Percentiles rank a stretch among this genome's conserved stretches.
phyloP scores from a whole-genome alignment of 2,888 invertebrate genomes.

The Lacanobia oleracea region DNA sequence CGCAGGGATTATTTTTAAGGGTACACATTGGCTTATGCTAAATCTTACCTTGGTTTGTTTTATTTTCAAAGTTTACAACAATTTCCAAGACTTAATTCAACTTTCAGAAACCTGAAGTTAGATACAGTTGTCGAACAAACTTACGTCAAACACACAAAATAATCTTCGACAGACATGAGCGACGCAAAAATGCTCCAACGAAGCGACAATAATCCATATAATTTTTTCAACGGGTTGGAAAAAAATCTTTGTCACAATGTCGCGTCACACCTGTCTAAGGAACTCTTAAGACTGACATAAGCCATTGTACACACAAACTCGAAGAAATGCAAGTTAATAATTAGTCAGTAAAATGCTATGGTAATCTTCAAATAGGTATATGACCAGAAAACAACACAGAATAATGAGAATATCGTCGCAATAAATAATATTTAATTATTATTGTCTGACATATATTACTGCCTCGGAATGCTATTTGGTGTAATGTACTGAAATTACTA shows the following conservation, averaged over 20 bases:
- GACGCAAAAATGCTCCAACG: not conserved
- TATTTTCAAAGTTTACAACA: not conserved
- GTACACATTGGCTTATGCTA: constrained; percentile 11
- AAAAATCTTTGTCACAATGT: not conserved
- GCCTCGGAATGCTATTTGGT: constrained; percentile 21
- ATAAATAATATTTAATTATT: constrained; percentile 18
- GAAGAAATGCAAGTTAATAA: constrained; percentile 58
- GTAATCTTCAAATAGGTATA: constrained; percentile 37
- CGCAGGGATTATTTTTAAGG: constrained; percentile 28
- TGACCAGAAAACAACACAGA: constrained; percentile 55
- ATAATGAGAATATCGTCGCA: constrained; percentile 19
- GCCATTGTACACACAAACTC: constrained; percentile 1
- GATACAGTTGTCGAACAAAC: too few relatives aligned
- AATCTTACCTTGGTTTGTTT: not conserved
- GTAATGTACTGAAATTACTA: constrained; percentile 39
- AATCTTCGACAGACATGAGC: not conserved
- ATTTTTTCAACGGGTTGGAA: too few relatives aligned
- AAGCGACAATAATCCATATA: not conserved
- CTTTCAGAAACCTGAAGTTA: too few relatives aligned
- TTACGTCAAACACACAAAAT: not conserved
- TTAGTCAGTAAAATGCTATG: constrained; percentile 54
- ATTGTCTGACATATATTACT: constrained; percentile 11
- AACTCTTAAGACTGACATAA: not conserved
- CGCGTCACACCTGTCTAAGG: not conserved
- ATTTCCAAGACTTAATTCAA: not conserved